phyloP scores from a whole-genome alignment of 2,888 invertebrate genomes.

The Bellardia bayeri region DNA sequence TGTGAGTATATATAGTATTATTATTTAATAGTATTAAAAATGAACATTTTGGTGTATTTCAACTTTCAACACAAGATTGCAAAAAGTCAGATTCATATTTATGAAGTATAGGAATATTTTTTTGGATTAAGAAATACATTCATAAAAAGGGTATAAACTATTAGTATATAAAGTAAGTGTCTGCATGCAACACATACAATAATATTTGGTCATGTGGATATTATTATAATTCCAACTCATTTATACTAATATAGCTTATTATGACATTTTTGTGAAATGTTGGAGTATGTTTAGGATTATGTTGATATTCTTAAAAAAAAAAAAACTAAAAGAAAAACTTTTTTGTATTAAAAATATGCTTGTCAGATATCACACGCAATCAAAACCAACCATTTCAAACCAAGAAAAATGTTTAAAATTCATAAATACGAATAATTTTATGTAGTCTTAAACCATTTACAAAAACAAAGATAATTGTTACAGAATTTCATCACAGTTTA shows the following conservation, averaged over 20 bases:
- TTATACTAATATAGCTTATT: no score
- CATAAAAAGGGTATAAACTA: no score
- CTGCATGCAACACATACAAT: no score
- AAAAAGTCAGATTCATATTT: no score
- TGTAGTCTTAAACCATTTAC: neutral
- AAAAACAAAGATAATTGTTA: no score
- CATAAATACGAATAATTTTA: neutral
- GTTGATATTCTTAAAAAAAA: neutral
- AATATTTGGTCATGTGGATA: no score
- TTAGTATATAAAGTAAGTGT: no score
- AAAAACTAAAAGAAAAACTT: neutral
- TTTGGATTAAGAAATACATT: no score
- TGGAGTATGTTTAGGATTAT: neutral
- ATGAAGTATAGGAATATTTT: neutral
- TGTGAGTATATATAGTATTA: no score
- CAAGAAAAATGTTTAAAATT: neutral
- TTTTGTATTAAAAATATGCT: neutral
- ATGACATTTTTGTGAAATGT: neutral
- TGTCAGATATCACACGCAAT: neutral
- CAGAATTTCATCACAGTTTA: no score
- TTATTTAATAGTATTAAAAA: neutral
- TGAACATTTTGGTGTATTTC: conserved; percentile 3
- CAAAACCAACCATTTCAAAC: neutral
- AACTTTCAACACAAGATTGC: neutral
- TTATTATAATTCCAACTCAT: no score